These are phyloP conservation scores for Dicentrarchus labrax DNA, from an alignment of 2,113 vertebrate species.

Conservation along the genomic window DNA sequence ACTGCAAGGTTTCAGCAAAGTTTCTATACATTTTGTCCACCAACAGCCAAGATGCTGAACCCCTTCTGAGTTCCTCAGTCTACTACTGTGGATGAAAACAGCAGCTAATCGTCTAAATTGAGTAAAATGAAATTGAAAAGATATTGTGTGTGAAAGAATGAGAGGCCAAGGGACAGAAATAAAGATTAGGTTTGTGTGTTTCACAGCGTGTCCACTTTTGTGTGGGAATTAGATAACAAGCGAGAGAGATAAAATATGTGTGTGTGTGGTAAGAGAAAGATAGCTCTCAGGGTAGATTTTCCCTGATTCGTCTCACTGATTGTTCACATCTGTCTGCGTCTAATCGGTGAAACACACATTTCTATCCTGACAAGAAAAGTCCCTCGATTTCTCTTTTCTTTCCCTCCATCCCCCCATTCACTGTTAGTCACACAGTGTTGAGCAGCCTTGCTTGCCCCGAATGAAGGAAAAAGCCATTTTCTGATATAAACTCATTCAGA, in stretches of 20 bases:
- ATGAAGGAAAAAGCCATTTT: not conserved
- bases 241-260: conserved; percentile 13
- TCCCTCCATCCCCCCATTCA: conserved; percentile 24
- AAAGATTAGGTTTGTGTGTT: not conserved
- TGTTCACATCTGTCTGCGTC: conserved; percentile 73
- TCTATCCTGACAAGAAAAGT: conserved; percentile 60
- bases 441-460: conserved; percentile 4
- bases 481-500: not conserved
- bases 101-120: not conserved
- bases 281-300: conserved; percentile 57
- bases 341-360: conserved; percentile 68
- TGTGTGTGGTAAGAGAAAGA: conserved; percentile 27
- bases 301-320: conserved; percentile 67
- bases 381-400: conserved; percentile 29
- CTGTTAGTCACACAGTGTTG: conserved; percentile 38
- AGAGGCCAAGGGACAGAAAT: not conserved
- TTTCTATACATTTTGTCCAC: not conserved
- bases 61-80: not conserved
- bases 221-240: conserved; percentile 30
- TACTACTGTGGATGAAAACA: not conserved
- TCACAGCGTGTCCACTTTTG: conserved; percentile 10
- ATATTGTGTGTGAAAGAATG: not conserved
- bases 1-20: not conserved
- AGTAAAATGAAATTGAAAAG: not conserved
- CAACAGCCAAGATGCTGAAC: not conserved